Percentiles rank a stretch among this genome's conserved stretches.
These are phyloP conservation scores for Brachionichthys hirsutus DNA, from an alignment of 2,113 vertebrate species.

Conservation along the genomic window DNA sequence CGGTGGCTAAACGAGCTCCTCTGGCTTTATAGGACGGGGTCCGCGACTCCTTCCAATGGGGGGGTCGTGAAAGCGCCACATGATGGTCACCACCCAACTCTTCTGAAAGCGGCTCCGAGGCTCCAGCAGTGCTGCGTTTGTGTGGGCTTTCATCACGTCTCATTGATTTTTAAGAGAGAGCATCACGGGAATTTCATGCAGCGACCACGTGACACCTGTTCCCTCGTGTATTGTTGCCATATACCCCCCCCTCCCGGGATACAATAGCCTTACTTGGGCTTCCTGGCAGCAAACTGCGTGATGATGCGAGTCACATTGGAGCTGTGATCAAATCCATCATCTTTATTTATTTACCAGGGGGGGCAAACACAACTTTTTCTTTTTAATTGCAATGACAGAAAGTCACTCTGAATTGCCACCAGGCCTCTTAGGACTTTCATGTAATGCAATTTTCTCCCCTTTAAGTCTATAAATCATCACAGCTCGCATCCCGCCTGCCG, in stretches of 20 bases:
- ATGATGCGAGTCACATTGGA: constrained; percentile 20
- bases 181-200: constrained; percentile 26
- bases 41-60: constrained; percentile 68
- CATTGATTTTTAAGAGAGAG: constrained; percentile 36
- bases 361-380: too few relatives aligned
- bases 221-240: constrained; percentile 22
- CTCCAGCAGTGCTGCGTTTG: constrained; percentile 23
- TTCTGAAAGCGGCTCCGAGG: constrained; percentile 26
- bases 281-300: constrained; percentile 29
- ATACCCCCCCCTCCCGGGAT: not conserved
- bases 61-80: constrained; percentile 46
- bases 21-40: constrained; percentile 59
- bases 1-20: constrained; percentile 23
- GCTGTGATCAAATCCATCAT: constrained; percentile 7
- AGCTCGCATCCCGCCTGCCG: not conserved
- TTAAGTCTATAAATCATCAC: not conserved
- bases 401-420: not conserved
- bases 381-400: too few relatives aligned
- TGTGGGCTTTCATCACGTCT: constrained; percentile 30
- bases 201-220: constrained; percentile 26
- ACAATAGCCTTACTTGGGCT: constrained; percentile 35
- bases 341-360: not conserved
- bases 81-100: constrained; percentile 41
- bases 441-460: not conserved
- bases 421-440: not conserved